Conservation (phyloP, 2,797 vertebrate genomes). For the Pterois miles region DNA sequence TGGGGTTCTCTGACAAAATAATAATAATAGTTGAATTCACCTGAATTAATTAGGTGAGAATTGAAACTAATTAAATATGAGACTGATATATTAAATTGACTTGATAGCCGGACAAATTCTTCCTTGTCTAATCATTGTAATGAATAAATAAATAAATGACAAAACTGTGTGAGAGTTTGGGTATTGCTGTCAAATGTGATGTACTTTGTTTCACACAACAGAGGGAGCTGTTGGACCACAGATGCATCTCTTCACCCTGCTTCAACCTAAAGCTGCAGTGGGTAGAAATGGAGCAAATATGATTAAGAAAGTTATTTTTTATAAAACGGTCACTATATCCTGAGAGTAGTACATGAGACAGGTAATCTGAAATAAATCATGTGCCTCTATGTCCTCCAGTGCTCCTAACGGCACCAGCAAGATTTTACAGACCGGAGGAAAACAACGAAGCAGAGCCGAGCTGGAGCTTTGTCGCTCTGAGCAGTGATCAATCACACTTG, state of each 20-base stretch:
- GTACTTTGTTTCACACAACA: slow-evolving; percentile 8
- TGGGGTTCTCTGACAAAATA: not conserved
- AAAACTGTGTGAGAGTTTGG: not conserved
- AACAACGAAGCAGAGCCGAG: too few relatives aligned
- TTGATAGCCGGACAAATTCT: not conserved
- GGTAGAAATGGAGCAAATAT: too few relatives aligned
- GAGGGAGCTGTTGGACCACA: slow-evolving; percentile 19
- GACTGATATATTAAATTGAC: not conserved
- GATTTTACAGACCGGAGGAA: too few relatives aligned
- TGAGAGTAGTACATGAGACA: too few relatives aligned
- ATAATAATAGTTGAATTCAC: not conserved
- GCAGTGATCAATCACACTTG: too few relatives aligned
- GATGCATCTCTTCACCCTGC: not conserved
- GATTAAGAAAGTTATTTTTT: too few relatives aligned
- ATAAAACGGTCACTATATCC: too few relatives aligned
- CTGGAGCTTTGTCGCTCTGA: too few relatives aligned
- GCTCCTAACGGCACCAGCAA: too few relatives aligned
- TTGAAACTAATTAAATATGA: not conserved
- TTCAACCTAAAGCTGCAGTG: fast-evolving
- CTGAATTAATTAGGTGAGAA: not conserved
- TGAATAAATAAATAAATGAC: not conserved
- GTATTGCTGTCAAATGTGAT: not conserved
- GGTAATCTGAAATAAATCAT: too few relatives aligned
- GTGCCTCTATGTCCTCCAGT: too few relatives aligned
- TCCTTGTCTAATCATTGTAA: not conserved